A percentile compares a stretch with the other conserved stretches of the same genome.
Evolutionary conservation across 2,888 invertebrate genomes (phyloP).

Genomic region (Nebria brevicollis): DNA sequence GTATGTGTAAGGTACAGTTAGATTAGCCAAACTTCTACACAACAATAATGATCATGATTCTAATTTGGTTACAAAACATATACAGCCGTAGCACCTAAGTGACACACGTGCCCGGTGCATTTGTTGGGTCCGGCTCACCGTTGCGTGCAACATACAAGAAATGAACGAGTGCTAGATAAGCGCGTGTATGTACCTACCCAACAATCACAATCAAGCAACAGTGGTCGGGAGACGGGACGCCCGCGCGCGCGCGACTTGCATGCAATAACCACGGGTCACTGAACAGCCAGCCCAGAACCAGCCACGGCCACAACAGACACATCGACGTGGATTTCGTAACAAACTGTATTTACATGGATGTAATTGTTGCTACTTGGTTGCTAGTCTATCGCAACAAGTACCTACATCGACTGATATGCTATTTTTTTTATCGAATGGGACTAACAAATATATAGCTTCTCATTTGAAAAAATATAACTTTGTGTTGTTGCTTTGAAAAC

Average conservation of each 20-base stretch:
- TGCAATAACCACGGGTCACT: conserved; percentile 12
- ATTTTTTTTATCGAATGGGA: not conserved
- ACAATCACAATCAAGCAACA: not conserved
- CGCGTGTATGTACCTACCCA: not conserved
- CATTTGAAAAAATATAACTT: too few species aligned
- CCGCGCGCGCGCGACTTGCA: conserved; percentile 7
- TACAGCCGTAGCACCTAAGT: not conserved
- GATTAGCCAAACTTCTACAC: not conserved
- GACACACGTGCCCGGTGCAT: not conserved
- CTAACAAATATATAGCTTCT: too few species aligned
- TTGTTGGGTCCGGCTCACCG: not conserved
- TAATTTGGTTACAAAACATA: conserved; percentile 13
- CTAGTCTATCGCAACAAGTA: not conserved
- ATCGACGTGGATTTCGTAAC: conserved; percentile 12
- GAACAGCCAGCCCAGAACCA: not conserved
- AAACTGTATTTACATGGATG: conserved; percentile 2
- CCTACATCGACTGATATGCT: not conserved
- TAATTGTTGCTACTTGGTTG: not conserved
- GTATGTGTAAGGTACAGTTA: not conserved
- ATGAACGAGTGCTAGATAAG: not conserved
- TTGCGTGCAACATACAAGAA: not conserved
- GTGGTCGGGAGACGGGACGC: not conserved
- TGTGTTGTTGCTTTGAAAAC: too few species aligned
- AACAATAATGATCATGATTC: not conserved
- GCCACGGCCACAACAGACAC: not conserved